Conservation (phyloP, 1,140 invertebrate species). For the Drosophila azteca region DNA sequence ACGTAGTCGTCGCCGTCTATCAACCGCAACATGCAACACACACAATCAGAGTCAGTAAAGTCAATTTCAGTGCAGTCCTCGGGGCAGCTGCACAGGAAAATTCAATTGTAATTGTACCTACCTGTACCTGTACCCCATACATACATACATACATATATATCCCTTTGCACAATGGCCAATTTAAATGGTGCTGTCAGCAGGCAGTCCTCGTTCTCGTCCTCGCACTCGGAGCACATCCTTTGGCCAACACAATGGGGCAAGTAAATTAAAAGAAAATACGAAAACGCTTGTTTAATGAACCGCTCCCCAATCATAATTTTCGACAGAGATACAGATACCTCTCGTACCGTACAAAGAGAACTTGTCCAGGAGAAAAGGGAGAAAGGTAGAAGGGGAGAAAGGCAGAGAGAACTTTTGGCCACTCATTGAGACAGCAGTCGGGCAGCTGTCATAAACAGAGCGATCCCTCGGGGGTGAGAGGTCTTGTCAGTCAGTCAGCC, state of each 20-base stretch:
- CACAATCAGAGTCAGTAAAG: constrained; percentile 55
- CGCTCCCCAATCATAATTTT: constrained; percentile 47
- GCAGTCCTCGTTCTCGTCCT: constrained; percentile 39
- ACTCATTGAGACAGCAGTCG: constrained; percentile 16
- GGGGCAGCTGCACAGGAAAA: constrained; percentile 49
- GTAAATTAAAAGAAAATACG: constrained; percentile 78
- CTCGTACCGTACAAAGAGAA: no score
- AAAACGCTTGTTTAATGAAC: constrained; percentile 67
- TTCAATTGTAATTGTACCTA: constrained; percentile 16
- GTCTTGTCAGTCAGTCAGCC: constrained; percentile 55
- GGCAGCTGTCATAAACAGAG: constrained; percentile 75
- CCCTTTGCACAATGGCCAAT: constrained; percentile 65
- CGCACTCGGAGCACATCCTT: not conserved
- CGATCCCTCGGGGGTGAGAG: constrained; percentile 29
- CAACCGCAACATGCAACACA: constrained; percentile 70
- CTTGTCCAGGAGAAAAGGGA: not conserved
- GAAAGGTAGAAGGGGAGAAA: constrained; percentile 1
- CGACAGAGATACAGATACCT: not conserved
- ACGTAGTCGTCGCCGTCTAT: constrained; percentile 54
- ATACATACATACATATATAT: not conserved
- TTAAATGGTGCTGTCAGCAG: constrained; percentile 76
- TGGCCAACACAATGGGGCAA: constrained; percentile 30
- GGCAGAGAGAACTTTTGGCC: constrained; percentile 54
- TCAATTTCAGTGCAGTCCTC: constrained; percentile 52
- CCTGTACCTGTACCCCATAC: constrained; percentile 42